phyloP scores from a whole-genome alignment of 2,113 vertebrate genomes.

The Cettia cetti region DNA sequence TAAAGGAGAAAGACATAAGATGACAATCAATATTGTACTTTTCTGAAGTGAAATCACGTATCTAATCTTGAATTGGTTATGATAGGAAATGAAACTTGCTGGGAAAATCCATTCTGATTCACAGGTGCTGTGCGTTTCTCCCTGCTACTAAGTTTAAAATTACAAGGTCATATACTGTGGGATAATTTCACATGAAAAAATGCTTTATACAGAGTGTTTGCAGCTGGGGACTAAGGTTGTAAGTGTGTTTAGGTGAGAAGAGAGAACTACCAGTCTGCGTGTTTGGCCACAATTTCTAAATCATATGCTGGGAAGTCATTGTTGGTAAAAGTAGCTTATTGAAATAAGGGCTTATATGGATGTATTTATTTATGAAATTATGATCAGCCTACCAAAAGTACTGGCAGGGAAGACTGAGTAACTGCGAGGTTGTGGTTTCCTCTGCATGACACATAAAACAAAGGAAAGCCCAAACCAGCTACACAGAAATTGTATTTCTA shows the following conservation, averaged over 20 bases:
- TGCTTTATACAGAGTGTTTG: neutral
- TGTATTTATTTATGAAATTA: neutral
- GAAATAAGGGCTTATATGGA: neutral
- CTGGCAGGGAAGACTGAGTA: neutral
- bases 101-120: neutral
- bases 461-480: neutral
- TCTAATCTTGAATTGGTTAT: constrained; percentile 18
- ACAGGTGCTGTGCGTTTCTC: neutral
- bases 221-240: neutral
- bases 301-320: neutral
- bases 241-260: neutral
- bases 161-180: neutral
- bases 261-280: neutral
- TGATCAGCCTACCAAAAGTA: neutral
- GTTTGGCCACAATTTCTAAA: neutral
- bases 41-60: constrained; percentile 22
- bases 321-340: neutral
- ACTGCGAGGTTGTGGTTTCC: neutral
- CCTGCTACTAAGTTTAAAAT: constrained; percentile 21
- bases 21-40: constrained; percentile 23
- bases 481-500: neutral
- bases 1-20: constrained; percentile 40
- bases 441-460: neutral
- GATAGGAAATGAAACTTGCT: constrained; percentile 7
- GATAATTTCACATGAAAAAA: constrained; percentile 5